Percentiles rank a stretch among this genome's conserved stretches.
phyloP scores from a whole-genome alignment of 2,797 vertebrate species.

The Artibeus jamaicensis region DNA sequence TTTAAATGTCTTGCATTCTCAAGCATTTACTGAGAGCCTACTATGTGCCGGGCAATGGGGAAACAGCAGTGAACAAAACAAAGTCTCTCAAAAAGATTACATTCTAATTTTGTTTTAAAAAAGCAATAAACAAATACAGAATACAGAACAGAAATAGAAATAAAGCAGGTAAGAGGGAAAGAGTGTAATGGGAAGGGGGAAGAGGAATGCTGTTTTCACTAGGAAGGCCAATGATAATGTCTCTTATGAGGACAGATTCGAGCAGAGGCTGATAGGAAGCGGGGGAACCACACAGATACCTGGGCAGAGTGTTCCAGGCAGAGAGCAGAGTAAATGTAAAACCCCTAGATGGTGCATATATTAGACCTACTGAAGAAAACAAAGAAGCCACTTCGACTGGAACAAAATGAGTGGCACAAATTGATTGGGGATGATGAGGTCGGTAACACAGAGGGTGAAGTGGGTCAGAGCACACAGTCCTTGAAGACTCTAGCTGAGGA shows the following conservation, averaged over 20 bases:
- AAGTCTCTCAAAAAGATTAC: neutral
- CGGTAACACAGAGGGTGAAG: neutral
- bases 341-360: neutral
- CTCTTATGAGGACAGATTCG: neutral
- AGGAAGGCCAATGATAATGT: neutral
- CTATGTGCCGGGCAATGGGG: neutral
- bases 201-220: neutral
- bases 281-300: neutral
- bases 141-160: constrained; percentile 29
- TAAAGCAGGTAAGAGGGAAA: neutral
- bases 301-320: neutral
- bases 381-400: neutral
- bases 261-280: neutral
- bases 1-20: neutral
- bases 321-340: neutral
- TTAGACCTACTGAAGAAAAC: neutral
- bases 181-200: neutral
- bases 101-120: neutral
- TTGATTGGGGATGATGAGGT: neutral
- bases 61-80: neutral
- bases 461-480: neutral
- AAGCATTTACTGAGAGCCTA: neutral
- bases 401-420: neutral
- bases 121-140: neutral
- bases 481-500: neutral